phyloP scores from a whole-genome alignment of 1,140 invertebrate species.

The Hylyphantes graminicola region DNA sequence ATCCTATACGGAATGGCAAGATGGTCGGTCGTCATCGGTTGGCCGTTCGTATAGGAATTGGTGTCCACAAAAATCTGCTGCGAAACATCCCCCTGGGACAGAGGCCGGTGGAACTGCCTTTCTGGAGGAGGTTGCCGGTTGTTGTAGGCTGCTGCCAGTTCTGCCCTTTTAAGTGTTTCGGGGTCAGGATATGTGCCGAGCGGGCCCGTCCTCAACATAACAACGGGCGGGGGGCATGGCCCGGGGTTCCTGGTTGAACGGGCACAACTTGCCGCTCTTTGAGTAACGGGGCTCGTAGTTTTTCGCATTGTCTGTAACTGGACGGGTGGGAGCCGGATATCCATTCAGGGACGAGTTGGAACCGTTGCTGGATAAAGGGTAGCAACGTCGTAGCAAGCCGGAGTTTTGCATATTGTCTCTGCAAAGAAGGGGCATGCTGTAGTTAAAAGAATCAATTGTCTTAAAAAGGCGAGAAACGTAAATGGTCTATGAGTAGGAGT shows the following conservation, averaged over 20 bases:
- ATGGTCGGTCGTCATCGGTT: constrained; percentile 11
- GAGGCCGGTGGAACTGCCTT: not conserved
- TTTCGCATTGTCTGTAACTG: not conserved
- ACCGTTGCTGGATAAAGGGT: constrained; percentile 9
- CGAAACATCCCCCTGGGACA: constrained; percentile 4
- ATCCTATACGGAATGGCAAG: constrained; percentile 25
- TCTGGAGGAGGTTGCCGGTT: constrained; percentile 9
- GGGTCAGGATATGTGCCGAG: constrained; percentile 41
- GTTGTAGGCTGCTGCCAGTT: constrained; percentile 28
- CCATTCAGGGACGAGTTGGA: not conserved
- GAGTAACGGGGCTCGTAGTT: constrained; percentile 46
- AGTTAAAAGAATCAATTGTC: not conserved
- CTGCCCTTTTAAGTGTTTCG: constrained; percentile 18
- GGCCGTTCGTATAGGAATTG: constrained; percentile 33
- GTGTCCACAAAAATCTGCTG: constrained; percentile 38
- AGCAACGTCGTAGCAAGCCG: constrained; percentile 9
- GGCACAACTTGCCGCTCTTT: constrained; percentile 40
- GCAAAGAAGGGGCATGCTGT: not conserved
- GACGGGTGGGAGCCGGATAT: not conserved
- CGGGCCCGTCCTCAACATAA: constrained; percentile 44
- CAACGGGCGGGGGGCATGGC: constrained; percentile 33
- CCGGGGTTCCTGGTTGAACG: constrained; percentile 9
- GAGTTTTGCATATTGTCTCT: constrained; percentile 2
- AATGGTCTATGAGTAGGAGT: not conserved
- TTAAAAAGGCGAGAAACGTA: not conserved